A percentile compares a stretch with the other conserved stretches of the same genome.
These are phyloP conservation scores for Melieria omissa DNA, from an alignment of 2,888 invertebrate species.

Conservation along the genomic window DNA sequence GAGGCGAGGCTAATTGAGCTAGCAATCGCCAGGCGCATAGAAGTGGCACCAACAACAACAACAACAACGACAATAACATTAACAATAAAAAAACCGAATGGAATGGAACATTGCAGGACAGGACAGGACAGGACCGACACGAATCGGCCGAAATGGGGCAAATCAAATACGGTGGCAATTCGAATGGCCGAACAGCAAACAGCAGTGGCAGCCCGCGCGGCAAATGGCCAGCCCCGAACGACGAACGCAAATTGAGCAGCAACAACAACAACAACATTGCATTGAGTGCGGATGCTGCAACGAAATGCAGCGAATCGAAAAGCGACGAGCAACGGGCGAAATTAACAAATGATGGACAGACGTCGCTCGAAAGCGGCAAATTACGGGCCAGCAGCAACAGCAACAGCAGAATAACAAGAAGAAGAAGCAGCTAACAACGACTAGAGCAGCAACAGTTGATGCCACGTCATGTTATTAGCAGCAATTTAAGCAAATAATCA, in stretches of 20 bases:
- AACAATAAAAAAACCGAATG: not conserved
- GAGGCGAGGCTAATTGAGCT: constrained; percentile 23
- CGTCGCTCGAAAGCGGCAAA: constrained; percentile 50
- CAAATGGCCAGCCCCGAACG: not conserved
- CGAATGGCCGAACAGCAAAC: constrained; percentile 19
- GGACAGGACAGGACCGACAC: constrained; percentile 1
- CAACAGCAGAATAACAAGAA: constrained; percentile 37
- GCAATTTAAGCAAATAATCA: constrained; percentile 66
- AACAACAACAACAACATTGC: constrained; percentile 14
- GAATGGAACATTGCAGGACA: not conserved
- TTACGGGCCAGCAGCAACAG: constrained; percentile 43
- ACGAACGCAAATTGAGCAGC: not conserved
- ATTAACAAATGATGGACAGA: constrained; percentile 63
- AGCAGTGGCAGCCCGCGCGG: constrained; percentile 16
- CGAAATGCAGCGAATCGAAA: not conserved
- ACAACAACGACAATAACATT: constrained; percentile 18
- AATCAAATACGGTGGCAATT: constrained; percentile 31
- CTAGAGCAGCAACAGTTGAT: constrained; percentile 47
- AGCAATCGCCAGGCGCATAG: constrained; percentile 27
- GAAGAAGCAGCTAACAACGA: constrained; percentile 26
- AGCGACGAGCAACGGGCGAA: constrained; percentile 38
- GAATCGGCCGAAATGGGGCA: constrained; percentile 25
- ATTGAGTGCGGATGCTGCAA: constrained; percentile 14
- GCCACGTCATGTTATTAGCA: constrained; percentile 66
- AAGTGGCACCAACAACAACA: constrained; percentile 23